phyloP scores from a whole-genome alignment of 2,888 invertebrate genomes.

The Furcula furcula region DNA sequence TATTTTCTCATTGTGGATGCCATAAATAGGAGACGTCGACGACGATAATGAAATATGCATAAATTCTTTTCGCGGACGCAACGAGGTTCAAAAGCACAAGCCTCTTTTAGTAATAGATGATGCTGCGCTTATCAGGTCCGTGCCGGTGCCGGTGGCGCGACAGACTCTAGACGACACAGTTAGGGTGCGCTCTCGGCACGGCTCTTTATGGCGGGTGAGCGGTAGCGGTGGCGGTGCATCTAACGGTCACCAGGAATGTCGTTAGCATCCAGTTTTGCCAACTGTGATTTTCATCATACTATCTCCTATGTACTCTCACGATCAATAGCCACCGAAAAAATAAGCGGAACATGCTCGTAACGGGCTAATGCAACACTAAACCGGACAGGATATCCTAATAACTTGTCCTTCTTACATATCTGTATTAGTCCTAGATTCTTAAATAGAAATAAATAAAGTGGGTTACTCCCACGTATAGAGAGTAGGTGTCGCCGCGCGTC shows the following conservation, averaged over 20 bases:
- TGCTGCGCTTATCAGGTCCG: constrained; percentile 41
- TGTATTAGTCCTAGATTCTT: constrained; percentile 21
- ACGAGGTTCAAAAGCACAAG: constrained; percentile 24
- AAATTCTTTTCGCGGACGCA: constrained; percentile 7
- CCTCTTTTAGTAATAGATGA: constrained; percentile 37
- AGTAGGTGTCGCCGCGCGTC: constrained; percentile 31
- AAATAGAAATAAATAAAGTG: constrained; percentile 27
- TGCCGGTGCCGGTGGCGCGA: constrained; percentile 22
- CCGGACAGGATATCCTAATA: constrained; percentile 24
- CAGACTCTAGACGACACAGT: too few species aligned
- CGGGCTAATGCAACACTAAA: constrained; percentile 22
- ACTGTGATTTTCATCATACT: constrained; percentile 54
- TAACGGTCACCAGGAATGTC: constrained; percentile 74
- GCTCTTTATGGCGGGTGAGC: constrained; percentile 34
- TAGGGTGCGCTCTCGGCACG: constrained; percentile 40
- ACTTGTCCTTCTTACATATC: constrained; percentile 20
- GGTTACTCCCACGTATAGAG: constrained; percentile 43
- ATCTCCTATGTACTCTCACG: constrained; percentile 50
- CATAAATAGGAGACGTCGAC: too few species aligned
- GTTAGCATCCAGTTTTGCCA: constrained; percentile 64
- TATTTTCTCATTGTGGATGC: too few species aligned
- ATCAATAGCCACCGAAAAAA: constrained; percentile 47
- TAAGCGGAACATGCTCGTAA: constrained; percentile 43
- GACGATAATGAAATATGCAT: constrained; percentile 3
- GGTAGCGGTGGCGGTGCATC: constrained; percentile 55